These are phyloP conservation scores for Pristis pectinata DNA, from an alignment of 2,797 vertebrate genomes.

Conservation along the genomic window DNA sequence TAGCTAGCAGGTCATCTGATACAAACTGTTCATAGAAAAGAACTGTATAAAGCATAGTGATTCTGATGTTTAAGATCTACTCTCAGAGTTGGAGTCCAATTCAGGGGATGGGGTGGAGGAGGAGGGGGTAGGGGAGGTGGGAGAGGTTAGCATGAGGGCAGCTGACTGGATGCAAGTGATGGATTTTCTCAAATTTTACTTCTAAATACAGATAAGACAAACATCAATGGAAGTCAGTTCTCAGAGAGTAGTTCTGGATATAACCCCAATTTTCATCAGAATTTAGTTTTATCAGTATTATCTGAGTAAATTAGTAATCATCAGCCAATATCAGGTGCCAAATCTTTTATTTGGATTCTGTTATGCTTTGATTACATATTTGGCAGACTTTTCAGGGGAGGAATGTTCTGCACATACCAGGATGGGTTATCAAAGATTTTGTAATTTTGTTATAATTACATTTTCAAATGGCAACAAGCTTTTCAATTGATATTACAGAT, in stretches of 20 bases:
- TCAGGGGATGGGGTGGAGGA: not conserved
- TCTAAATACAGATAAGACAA: not conserved
- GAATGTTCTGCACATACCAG: not conserved
- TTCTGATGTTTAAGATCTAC: not conserved
- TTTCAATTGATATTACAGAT: constrained; percentile 21
- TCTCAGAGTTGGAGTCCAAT: no score
- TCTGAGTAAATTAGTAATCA: not conserved
- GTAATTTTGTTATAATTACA: constrained; percentile 34
- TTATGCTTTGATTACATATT: constrained; percentile 29
- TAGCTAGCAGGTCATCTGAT: no score
- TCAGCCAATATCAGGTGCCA: not conserved
- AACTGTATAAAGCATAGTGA: not conserved
- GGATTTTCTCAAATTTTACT: not conserved
- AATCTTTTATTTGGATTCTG: constrained; percentile 5
- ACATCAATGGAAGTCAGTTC: not conserved
- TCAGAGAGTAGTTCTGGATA: not conserved
- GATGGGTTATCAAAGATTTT: constrained; percentile 4
- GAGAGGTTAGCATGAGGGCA: not conserved
- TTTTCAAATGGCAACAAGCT: constrained; percentile 27
- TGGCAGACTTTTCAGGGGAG: not conserved
- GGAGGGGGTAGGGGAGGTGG: not conserved
- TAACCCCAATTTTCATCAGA: not conserved
- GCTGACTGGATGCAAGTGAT: no score
- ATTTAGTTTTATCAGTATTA: not conserved
- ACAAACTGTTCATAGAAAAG: no score